phyloP scores from a whole-genome alignment of 2,113 vertebrate genomes.

The Calcarius ornatus region DNA sequence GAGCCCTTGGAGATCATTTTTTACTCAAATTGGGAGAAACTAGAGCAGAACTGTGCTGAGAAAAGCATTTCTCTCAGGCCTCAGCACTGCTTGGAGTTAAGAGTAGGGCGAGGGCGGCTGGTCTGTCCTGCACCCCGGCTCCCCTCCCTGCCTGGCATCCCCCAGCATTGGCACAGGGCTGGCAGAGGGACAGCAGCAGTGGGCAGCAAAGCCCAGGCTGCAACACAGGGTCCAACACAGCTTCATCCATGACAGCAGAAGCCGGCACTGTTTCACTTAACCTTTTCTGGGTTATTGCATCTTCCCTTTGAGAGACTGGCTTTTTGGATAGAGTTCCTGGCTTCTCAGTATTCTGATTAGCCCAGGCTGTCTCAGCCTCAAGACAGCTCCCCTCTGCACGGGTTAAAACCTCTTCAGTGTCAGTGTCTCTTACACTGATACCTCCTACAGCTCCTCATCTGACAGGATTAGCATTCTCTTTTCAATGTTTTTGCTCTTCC shows the following conservation, averaged over 20 bases:
- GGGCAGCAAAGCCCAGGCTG: neutral
- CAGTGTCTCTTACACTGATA: neutral
- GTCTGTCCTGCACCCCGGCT: neutral
- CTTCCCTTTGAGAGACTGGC: neutral
- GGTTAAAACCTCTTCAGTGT: neutral
- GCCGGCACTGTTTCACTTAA: neutral
- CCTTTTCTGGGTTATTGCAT: neutral
- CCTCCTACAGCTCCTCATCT: conserved; percentile 85
- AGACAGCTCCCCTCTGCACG: neutral
- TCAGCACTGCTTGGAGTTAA: neutral
- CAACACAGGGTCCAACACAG: neutral
- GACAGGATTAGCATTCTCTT: conserved; percentile 89
- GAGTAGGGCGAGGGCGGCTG: neutral
- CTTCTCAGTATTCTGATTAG: neutral
- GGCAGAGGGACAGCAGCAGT: neutral
- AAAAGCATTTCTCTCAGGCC: conserved; percentile 30
- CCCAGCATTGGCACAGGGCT: neutral
- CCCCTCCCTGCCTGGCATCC: neutral
- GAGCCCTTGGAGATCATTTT: neutral
- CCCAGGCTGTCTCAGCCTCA: neutral
- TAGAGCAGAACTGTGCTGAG: conserved; percentile 49
- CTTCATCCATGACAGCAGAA: neutral
- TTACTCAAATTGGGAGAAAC: conserved; percentile 28
- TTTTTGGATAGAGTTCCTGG: neutral
- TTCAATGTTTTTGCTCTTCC: conserved; percentile 79